Evolutionary conservation across 2,113 vertebrate genomes (phyloP).

Genomic region (Eurystomus gularis): DNA sequence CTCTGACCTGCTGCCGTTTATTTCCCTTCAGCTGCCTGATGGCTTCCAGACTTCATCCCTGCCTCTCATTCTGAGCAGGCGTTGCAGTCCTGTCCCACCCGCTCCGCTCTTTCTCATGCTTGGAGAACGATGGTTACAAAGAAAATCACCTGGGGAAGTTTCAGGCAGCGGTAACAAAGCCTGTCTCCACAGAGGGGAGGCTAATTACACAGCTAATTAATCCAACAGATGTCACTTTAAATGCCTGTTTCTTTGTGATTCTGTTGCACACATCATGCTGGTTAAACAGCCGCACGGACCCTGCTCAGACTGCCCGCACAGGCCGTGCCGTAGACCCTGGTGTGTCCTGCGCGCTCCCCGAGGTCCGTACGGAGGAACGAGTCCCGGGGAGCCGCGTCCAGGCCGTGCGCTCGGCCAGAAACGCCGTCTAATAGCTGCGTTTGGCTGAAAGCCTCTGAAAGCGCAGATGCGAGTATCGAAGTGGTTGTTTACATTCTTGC

Average conservation of each 20-base stretch:
- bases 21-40: background rate
- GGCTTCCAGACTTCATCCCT: background rate
- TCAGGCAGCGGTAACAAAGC: conserved; percentile 64
- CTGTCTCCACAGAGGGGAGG: conserved; percentile 57
- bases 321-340: background rate
- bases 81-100: background rate
- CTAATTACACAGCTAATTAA: conserved; percentile 79
- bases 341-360: background rate
- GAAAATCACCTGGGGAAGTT: conserved; percentile 72
- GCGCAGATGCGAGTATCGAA: background rate
- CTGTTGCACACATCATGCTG: conserved; percentile 13
- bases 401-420: background rate
- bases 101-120: background rate
- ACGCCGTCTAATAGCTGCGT: rapidly evolving
- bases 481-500: background rate
- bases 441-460: background rate
- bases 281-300: conserved; percentile 25
- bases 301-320: background rate
- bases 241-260: conserved; percentile 64
- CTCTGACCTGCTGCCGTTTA: background rate
- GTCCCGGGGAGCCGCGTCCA: background rate
- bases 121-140: background rate
- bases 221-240: conserved; percentile 74
- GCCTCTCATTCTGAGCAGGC: background rate
- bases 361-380: rapidly evolving